Percentiles rank a stretch among this genome's conserved stretches.
Conservation (phyloP, 2,113 vertebrate genomes). For the Onychostruthus taczanowskii region DNA sequence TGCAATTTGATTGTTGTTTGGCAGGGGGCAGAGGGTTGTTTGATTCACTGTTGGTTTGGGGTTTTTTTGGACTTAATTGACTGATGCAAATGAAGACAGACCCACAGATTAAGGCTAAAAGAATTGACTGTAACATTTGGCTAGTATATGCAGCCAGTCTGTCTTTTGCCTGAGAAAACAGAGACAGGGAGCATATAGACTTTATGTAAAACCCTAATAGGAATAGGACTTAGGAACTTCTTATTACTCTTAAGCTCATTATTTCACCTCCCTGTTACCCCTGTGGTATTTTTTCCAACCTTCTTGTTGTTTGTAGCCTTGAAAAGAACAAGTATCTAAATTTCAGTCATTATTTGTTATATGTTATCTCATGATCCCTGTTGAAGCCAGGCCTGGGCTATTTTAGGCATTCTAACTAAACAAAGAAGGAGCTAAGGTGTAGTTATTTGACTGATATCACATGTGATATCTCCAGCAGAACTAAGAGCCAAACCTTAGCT, state of each 20-base stretch:
- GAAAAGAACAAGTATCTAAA: background rate
- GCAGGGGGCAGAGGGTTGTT: background rate
- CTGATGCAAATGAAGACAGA: background rate
- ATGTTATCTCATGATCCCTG: background rate
- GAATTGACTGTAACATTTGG: background rate
- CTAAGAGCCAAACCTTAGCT: background rate
- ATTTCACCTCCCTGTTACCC: constrained; percentile 15
- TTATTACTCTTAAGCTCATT: constrained; percentile 20
- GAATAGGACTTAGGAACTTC: background rate
- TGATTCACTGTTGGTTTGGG: background rate
- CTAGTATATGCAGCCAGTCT: background rate
- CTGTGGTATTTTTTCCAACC: background rate
- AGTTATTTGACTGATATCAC: background rate
- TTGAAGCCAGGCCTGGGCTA: background rate
- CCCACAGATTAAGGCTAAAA: background rate
- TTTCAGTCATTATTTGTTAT: background rate
- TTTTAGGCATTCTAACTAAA: background rate
- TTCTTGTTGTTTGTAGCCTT: background rate
- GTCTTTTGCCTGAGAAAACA: constrained; percentile 29
- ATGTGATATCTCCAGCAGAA: background rate
- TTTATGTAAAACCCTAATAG: constrained; percentile 17
- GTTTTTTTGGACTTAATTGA: background rate
- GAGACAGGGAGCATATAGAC: background rate
- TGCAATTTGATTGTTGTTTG: background rate
- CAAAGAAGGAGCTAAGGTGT: background rate